These are phyloP conservation scores for Cordilura impudica DNA, from an alignment of 2,888 invertebrate species.

Conservation along the genomic window DNA sequence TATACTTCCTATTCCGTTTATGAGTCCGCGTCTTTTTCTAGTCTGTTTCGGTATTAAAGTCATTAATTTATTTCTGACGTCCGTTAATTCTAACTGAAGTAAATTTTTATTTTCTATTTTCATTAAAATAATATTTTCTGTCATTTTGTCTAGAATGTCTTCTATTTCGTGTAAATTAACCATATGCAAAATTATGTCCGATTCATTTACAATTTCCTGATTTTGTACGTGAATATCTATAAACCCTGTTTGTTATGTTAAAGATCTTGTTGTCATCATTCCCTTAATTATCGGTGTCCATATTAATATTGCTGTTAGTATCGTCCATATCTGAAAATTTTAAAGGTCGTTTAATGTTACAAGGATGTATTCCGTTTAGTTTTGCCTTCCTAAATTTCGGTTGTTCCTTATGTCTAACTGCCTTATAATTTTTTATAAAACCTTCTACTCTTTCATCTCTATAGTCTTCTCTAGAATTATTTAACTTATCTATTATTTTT, in stretches of 20 bases:
- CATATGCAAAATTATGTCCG: conserved; percentile 49
- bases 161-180: conserved; percentile 30
- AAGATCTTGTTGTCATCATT: too few species aligned
- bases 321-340: conserved; percentile 50
- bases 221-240: too few species aligned
- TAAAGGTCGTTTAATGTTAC: conserved; percentile 53
- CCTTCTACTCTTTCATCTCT: conserved; percentile 35
- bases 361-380: conserved; percentile 45
- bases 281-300: background rate
- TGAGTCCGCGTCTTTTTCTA: conserved; percentile 42
- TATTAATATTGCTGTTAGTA: conserved; percentile 5
- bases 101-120: conserved; percentile 39
- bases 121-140: conserved; percentile 40
- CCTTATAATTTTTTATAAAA: conserved; percentile 43
- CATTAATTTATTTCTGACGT: conserved; percentile 36
- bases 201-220: conserved; percentile 42
- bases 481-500: conserved; percentile 43
- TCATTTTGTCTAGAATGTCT: conserved; percentile 27
- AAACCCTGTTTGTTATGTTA: too few species aligned
- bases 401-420: conserved; percentile 47
- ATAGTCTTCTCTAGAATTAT: conserved; percentile 29
- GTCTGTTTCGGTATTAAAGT: conserved; percentile 33
- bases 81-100: conserved; percentile 38
- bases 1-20: conserved; percentile 45
- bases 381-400: conserved; percentile 52